These are phyloP conservation scores for Serrognathus titanus DNA, from an alignment of 2,888 invertebrate species.

Conservation along the genomic window DNA sequence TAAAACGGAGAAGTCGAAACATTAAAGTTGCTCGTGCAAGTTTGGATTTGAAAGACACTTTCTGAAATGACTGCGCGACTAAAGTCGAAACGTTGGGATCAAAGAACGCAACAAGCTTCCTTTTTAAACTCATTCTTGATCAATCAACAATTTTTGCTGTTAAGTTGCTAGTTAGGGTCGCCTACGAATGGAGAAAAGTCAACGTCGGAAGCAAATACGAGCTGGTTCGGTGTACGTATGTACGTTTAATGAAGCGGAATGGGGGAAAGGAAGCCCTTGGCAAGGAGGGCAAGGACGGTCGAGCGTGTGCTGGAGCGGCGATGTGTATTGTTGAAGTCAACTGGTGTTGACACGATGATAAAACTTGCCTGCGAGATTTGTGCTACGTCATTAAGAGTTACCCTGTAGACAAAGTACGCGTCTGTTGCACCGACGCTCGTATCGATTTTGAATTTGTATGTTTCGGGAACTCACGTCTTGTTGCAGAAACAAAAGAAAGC, in stretches of 20 bases:
- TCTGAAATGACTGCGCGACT: neutral
- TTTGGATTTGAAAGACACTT: neutral
- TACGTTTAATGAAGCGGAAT: slow-evolving; percentile 5
- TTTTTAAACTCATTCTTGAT: too few species aligned
- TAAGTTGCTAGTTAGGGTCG: too few species aligned
- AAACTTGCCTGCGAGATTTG: slow-evolving; percentile 45
- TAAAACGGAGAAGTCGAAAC: too few species aligned
- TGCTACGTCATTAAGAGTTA: slow-evolving; percentile 44
- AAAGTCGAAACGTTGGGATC: slow-evolving; percentile 6
- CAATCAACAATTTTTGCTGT: too few species aligned
- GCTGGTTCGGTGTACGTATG: neutral
- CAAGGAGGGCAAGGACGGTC: slow-evolving; percentile 2
- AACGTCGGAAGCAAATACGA: neutral
- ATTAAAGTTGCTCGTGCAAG: neutral
- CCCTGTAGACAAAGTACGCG: slow-evolving; percentile 41
- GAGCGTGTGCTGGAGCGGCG: slow-evolving; percentile 29
- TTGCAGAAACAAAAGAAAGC: too few species aligned
- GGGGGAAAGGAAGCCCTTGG: slow-evolving; percentile 6
- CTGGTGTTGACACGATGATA: slow-evolving; percentile 48
- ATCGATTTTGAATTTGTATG: slow-evolving; percentile 36
- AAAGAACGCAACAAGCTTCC: slow-evolving; percentile 11
- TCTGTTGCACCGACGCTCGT: slow-evolving; percentile 38
- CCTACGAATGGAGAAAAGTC: neutral
- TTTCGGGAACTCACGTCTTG: too few species aligned
- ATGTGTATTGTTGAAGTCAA: slow-evolving; percentile 43